phyloP scores from a whole-genome alignment of 1,140 invertebrate species.

The Argopecten irradians region DNA sequence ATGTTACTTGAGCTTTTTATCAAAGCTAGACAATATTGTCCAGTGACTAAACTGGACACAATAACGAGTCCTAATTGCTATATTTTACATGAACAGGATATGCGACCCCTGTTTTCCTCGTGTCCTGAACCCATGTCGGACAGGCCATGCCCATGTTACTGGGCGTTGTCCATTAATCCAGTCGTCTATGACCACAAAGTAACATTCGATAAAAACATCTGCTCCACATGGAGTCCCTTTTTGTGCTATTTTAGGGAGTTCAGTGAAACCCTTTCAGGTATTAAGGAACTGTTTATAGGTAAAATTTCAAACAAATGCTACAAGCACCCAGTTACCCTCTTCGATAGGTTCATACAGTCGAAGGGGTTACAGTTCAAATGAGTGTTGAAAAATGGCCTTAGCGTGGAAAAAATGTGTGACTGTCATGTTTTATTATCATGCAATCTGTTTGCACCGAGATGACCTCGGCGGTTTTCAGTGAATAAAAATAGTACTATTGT shows the following conservation, averaged over 20 bases:
- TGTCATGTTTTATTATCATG: conserved; percentile 7
- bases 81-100: background rate
- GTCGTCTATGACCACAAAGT: background rate
- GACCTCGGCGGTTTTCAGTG: background rate
- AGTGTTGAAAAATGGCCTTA: background rate
- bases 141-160: background rate
- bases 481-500: background rate
- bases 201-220: background rate
- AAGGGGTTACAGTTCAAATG: background rate
- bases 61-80: background rate
- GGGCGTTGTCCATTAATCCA: background rate
- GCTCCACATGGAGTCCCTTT: background rate
- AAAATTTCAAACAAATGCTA: background rate
- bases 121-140: background rate
- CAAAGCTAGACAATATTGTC: background rate
- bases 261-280: background rate
- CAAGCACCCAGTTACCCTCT: background rate
- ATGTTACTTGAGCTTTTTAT: background rate
- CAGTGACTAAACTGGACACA: background rate
- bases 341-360: background rate
- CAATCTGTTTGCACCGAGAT: background rate
- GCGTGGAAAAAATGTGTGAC: background rate
- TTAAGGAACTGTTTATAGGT: background rate
- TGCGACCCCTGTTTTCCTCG: background rate
- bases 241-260: background rate